A percentile compares a stretch with the other conserved stretches of the same genome.
Conservation (phyloP, 2,113 vertebrate genomes). For the Toxotes jaculatrix region DNA sequence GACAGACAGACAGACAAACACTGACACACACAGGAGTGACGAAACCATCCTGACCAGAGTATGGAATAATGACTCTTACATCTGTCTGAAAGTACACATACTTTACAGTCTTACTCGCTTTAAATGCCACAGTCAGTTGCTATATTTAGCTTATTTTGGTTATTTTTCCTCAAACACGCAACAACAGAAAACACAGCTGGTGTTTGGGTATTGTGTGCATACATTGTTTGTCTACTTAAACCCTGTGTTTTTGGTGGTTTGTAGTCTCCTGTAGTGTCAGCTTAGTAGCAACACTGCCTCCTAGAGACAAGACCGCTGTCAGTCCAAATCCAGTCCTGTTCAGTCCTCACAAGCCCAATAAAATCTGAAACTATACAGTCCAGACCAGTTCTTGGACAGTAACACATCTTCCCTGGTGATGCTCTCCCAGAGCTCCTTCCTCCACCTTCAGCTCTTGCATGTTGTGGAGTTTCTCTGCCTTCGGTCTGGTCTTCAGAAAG, state of each 20-base stretch:
- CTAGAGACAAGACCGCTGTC: background rate
- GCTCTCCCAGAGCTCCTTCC: too few species aligned
- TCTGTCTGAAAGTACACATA: background rate
- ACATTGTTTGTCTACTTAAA: background rate
- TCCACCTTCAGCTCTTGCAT: too few species aligned
- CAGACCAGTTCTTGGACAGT: background rate
- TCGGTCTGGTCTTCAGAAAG: too few species aligned
- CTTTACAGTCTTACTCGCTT: background rate
- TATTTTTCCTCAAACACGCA: constrained; percentile 37
- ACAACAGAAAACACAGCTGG: constrained; percentile 40
- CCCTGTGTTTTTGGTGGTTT: constrained; percentile 29
- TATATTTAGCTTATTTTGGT: constrained; percentile 35
- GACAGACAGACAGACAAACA: constrained; percentile 3
- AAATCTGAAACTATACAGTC: background rate
- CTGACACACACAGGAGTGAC: constrained; percentile 3
- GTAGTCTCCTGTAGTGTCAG: constrained; percentile 5
- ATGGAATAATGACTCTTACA: constrained; percentile 9
- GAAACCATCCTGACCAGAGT: constrained; percentile 1
- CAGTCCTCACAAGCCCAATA: background rate
- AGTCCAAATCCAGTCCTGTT: background rate
- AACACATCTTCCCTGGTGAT: too few species aligned
- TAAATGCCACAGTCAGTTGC: background rate
- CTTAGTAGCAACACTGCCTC: constrained; percentile 32
- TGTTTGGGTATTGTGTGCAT: constrained; percentile 27
- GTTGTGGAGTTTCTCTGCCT: too few species aligned